A percentile compares a stretch with the other conserved stretches of the same genome.
Evolutionary conservation across 2,888 invertebrate species (phyloP).

Genomic region (Onthophagus sagittarius): DNA sequence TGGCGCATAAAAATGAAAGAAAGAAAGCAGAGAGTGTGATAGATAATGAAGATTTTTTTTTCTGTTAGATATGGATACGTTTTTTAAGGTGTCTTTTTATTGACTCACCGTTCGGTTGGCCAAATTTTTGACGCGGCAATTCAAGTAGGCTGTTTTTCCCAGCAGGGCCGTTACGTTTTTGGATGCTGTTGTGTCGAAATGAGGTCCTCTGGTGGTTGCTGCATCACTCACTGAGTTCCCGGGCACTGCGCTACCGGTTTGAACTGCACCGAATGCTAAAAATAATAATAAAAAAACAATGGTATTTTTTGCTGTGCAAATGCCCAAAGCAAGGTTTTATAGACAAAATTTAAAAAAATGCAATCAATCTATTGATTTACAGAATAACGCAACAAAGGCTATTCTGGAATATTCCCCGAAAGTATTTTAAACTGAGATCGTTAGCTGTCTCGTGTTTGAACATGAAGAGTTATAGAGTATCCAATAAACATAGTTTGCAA

Average conservation of each 20-base stretch:
- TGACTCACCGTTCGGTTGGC: constrained; percentile 84
- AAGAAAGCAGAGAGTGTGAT: background rate
- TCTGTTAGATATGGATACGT: background rate
- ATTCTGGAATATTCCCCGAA: background rate
- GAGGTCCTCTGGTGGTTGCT: constrained; percentile 44
- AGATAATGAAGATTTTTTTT: background rate
- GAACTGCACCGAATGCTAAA: constrained; percentile 43
- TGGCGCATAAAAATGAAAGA: background rate
- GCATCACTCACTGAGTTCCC: constrained; percentile 42
- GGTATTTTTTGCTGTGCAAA: background rate
- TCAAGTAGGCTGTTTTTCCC: constrained; percentile 86
- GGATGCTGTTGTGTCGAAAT: constrained; percentile 48
- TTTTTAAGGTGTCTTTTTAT: background rate
- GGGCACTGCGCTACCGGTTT: constrained; percentile 37
- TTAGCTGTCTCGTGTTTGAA: background rate
- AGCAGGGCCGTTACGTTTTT: constrained; percentile 72
- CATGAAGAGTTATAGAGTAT: background rate
- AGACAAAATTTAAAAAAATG: background rate
- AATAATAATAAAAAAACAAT: constrained; percentile 31
- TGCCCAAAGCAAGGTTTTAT: background rate
- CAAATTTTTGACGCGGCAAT: constrained; percentile 85
- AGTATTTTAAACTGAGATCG: background rate
- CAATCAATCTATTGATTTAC: background rate
- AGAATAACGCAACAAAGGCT: background rate
- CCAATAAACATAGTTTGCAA: background rate